Evolutionary conservation across 2,888 invertebrate genomes (phyloP).

Genomic region (Drosophila borborema): DNA sequence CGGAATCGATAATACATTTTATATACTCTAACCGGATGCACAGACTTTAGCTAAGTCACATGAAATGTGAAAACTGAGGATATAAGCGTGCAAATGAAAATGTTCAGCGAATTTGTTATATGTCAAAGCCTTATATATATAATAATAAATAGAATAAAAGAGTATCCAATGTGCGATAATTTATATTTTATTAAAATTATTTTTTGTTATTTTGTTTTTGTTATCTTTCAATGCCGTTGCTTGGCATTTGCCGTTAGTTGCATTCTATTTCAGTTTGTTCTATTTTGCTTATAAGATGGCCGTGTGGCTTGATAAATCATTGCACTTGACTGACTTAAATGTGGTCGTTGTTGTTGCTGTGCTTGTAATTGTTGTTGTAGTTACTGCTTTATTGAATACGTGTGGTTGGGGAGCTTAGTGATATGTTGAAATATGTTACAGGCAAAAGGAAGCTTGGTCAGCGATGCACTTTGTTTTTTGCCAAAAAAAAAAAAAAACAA

Average conservation of each 20-base stretch:
- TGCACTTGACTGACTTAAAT: slow-evolving; percentile 73
- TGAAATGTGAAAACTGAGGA: neutral
- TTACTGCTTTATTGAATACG: neutral
- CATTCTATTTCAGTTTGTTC: slow-evolving; percentile 9
- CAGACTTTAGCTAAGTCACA: neutral
- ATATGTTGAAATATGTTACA: neutral
- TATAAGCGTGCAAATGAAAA: neutral
- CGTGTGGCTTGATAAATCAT: slow-evolving; percentile 68
- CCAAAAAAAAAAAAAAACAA: too few relatives aligned
- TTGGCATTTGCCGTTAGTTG: slow-evolving; percentile 53
- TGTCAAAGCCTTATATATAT: neutral
- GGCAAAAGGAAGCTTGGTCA: neutral
- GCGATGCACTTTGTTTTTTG: too few relatives aligned
- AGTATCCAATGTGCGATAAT: neutral
- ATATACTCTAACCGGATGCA: neutral
- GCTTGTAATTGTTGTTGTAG: neutral
- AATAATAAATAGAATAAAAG: too few relatives aligned
- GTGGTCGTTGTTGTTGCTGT: neutral
- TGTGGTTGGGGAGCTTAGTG: neutral
- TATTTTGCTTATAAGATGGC: slow-evolving; percentile 57
- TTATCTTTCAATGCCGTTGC: slow-evolving; percentile 52
- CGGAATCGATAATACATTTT: slow-evolving; percentile 69
- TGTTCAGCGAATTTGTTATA: neutral
- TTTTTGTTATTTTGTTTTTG: slow-evolving; percentile 13
- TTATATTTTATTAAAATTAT: neutral